Conservation (phyloP, 2,888 invertebrate species). For the Elmis aenea region DNA sequence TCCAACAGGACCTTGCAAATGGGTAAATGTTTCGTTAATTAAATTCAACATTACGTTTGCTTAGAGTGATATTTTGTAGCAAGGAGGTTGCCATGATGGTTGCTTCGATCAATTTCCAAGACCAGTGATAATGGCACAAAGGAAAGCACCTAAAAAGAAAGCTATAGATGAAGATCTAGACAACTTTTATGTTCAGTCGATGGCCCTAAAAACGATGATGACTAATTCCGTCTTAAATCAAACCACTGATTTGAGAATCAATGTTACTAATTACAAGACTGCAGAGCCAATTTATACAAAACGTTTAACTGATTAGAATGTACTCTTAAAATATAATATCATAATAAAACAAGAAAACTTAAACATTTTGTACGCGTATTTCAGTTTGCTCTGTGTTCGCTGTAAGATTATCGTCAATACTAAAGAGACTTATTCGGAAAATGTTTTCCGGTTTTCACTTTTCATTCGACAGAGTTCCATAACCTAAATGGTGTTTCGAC, state of each 20-base stretch:
- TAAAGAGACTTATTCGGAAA: no score
- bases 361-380: no score
- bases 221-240: conserved; percentile 17
- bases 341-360: no score
- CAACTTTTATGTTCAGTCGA: conserved; percentile 21
- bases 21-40: conserved; percentile 33
- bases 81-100: conserved; percentile 43
- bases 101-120: conserved; percentile 43
- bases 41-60: no score
- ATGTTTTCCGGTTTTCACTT: no score
- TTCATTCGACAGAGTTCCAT: no score
- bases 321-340: no score
- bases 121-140: conserved; percentile 28
- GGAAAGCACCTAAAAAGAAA: conserved; percentile 6
- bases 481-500: no score
- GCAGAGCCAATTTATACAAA: conserved; percentile 15
- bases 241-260: conserved; percentile 21
- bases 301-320: conserved; percentile 7
- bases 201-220: conserved; percentile 20
- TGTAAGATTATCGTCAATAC: no score
- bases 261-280: conserved; percentile 19
- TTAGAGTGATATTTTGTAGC: no score
- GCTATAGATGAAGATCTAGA: not conserved
- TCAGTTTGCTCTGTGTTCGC: no score
- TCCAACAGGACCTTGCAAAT: conserved; percentile 41